A percentile compares a stretch with the other conserved stretches of the same genome.
Evolutionary conservation across 1,140 invertebrate species (phyloP).

Genomic region (Orussus abietinus): DNA sequence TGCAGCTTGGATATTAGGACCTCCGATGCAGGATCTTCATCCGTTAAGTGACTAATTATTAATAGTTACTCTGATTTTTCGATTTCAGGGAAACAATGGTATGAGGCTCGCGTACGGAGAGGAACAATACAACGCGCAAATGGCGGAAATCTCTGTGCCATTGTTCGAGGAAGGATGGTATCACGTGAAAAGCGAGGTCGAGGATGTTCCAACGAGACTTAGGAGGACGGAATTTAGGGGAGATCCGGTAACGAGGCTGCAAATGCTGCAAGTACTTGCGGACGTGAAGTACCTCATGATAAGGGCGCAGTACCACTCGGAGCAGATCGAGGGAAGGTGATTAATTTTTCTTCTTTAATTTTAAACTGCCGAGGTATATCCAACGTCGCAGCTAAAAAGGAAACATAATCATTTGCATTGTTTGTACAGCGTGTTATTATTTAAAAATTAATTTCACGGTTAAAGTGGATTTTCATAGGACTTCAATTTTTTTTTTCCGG

Average conservation of each 20-base stretch:
- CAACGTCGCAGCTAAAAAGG: no score
- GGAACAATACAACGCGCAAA: constrained; percentile 58
- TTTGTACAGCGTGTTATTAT: no score
- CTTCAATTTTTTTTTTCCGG: no score
- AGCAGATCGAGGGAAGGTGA: constrained; percentile 84
- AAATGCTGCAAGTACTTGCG: constrained; percentile 82
- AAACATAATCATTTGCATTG: no score
- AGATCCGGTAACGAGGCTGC: constrained; percentile 63
- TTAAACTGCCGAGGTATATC: no score
- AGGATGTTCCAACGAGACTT: constrained; percentile 57
- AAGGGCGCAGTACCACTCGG: constrained; percentile 87
- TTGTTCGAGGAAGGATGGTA: constrained; percentile 74
- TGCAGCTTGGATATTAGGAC: no score
- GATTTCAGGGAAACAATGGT: constrained; percentile 62
- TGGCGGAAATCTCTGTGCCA: constrained; percentile 60
- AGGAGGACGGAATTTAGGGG: constrained; percentile 60
- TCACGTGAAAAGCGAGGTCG: constrained; percentile 60
- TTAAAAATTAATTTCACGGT: no score
- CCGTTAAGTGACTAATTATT: no score
- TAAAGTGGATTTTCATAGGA: no score
- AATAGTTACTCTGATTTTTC: constrained; percentile 10
- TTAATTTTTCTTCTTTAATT: no score
- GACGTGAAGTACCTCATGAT: constrained; percentile 78
- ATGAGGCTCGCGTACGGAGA: constrained; percentile 70
- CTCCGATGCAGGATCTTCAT: no score